phyloP scores from a whole-genome alignment of 2,888 invertebrate genomes.

The Orchestes rusci region DNA sequence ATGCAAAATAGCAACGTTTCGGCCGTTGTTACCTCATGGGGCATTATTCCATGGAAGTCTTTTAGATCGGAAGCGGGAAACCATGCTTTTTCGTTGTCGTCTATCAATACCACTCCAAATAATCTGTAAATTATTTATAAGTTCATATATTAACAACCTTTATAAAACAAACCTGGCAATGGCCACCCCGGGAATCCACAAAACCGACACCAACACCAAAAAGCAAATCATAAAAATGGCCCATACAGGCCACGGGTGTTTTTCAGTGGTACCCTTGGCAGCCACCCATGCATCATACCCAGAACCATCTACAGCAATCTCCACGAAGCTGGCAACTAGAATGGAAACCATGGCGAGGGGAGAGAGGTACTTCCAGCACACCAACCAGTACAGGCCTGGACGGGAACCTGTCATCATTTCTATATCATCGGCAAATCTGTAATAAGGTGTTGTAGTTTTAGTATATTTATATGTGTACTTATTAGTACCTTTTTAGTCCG shows the following conservation, averaged over 20 bases:
- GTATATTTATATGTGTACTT: background rate
- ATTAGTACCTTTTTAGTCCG: slow-evolving; percentile 72
- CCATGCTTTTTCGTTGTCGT: slow-evolving; percentile 88
- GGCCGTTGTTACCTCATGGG: slow-evolving; percentile 69
- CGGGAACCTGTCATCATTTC: slow-evolving; percentile 90
- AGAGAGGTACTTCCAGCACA: slow-evolving; percentile 92
- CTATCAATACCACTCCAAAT: slow-evolving; percentile 71
- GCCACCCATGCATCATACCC: slow-evolving; percentile 82
- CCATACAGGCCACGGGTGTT: slow-evolving; percentile 84
- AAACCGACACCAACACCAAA: slow-evolving; percentile 69
- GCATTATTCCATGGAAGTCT: slow-evolving; percentile 83
- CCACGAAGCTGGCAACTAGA: slow-evolving; percentile 72
- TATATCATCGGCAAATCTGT: slow-evolving; percentile 86
- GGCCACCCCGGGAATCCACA: slow-evolving; percentile 84
- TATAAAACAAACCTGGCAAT: slow-evolving; percentile 58
- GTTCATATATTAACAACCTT: background rate
- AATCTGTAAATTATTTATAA: slow-evolving; percentile 49
- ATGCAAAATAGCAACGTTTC: slow-evolving; percentile 80
- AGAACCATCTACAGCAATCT: slow-evolving; percentile 72
- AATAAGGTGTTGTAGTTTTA: background rate
- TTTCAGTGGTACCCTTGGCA: slow-evolving; percentile 62
- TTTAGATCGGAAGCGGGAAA: slow-evolving; percentile 83
- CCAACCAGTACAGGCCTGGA: slow-evolving; percentile 83
- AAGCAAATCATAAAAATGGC: slow-evolving; percentile 66
- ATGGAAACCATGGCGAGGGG: slow-evolving; percentile 85